phyloP scores from a whole-genome alignment of 2,888 invertebrate genomes.

The Rhogogaster chlorosoma region DNA sequence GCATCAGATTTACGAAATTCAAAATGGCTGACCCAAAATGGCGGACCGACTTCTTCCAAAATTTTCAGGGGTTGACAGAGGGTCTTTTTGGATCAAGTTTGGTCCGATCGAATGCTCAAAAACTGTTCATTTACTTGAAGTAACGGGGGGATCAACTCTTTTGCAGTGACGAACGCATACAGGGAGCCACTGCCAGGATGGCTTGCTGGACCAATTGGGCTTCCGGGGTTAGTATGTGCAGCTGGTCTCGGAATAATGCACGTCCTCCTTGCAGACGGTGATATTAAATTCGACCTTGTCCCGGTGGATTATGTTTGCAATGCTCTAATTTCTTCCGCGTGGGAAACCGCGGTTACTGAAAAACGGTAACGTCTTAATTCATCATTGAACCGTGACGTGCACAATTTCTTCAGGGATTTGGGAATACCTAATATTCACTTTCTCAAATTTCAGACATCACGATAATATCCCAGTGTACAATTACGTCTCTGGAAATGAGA shows the following conservation, averaged over 20 bases:
- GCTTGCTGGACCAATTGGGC: conserved; percentile 78
- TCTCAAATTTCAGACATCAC: conserved; percentile 36
- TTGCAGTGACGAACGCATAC: conserved; percentile 62
- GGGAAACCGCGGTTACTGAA: conserved; percentile 77
- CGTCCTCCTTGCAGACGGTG: conserved; percentile 68
- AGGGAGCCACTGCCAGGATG: conserved; percentile 76
- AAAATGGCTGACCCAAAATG: no score
- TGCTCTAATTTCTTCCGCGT: conserved; percentile 74
- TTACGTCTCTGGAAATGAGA: conserved; percentile 36
- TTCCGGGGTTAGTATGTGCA: conserved; percentile 72
- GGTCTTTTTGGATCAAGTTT: no score
- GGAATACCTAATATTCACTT: background rate
- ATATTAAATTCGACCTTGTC: conserved; percentile 57
- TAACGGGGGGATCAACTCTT: background rate
- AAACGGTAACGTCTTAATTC: no score
- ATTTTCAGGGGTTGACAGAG: background rate
- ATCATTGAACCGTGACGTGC: no score
- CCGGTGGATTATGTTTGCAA: conserved; percentile 71
- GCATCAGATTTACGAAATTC: no score
- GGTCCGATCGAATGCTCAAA: no score
- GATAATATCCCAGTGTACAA: conserved; percentile 56
- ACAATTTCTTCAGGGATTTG: no score
- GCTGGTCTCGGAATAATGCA: conserved; percentile 75
- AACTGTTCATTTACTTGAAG: background rate
- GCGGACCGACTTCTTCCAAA: no score